Evolutionary conservation across 2,888 invertebrate species (phyloP).

Genomic region (Ptycholaimellus sp.): DNA sequence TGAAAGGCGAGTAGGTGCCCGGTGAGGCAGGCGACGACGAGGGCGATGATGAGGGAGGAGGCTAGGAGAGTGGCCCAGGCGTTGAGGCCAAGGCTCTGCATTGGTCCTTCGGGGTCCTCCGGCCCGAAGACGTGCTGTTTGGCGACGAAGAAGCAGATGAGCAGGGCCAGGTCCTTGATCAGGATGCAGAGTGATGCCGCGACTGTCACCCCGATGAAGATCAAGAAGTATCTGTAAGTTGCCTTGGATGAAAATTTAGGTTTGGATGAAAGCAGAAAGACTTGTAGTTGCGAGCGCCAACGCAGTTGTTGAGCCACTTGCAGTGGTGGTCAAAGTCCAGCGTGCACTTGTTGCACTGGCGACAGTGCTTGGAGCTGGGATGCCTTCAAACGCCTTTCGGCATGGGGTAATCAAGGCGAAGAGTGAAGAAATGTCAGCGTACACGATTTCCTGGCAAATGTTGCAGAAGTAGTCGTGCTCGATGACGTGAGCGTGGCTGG

Average conservation of each 20-base stretch:
- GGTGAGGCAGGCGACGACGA: constrained; percentile 8
- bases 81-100: too few species aligned
- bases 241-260: too few species aligned
- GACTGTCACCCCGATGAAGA: too few species aligned
- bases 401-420: not conserved
- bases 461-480: constrained; percentile 69
- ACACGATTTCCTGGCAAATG: constrained; percentile 45
- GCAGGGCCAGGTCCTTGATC: too few species aligned
- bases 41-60: constrained; percentile 6
- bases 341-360: constrained; percentile 87
- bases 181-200: too few species aligned
- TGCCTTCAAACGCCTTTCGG: constrained; percentile 13
- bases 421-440: constrained; percentile 11
- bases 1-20: constrained; percentile 14
- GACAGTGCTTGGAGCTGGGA: constrained; percentile 53
- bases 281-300: constrained; percentile 38
- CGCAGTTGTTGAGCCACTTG: constrained; percentile 93
- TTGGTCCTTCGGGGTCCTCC: too few species aligned
- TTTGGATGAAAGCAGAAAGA: too few species aligned
- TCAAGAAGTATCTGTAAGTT: too few species aligned
- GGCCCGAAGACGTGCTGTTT: too few species aligned
- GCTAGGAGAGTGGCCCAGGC: constrained; percentile 1
- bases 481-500: constrained; percentile 65
- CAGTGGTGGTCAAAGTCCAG: constrained; percentile 86
- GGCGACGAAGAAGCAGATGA: too few species aligned